phyloP scores from a whole-genome alignment of 2,888 invertebrate genomes.

The Apotomis betuletana region DNA sequence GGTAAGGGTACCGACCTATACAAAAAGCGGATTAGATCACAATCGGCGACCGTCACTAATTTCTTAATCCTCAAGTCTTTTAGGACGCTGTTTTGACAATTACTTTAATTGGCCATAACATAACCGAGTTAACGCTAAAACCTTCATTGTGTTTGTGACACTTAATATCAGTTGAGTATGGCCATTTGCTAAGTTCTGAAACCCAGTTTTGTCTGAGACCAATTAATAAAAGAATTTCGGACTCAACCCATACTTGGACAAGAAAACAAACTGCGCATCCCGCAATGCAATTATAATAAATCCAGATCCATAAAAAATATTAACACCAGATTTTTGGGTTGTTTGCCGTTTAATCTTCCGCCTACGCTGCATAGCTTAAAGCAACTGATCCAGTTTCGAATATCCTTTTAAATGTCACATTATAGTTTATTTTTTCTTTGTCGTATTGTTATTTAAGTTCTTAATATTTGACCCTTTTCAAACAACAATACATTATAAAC shows the following conservation, averaged over 20 bases:
- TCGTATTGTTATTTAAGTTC: not conserved
- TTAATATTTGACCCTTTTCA: not conserved
- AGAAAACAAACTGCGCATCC: slow-evolving; percentile 35
- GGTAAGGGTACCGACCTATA: not conserved
- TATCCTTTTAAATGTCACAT: slow-evolving; percentile 12
- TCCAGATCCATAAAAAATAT: slow-evolving; percentile 36
- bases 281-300: slow-evolving; percentile 37
- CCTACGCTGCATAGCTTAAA: slow-evolving; percentile 34
- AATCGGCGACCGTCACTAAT: not conserved
- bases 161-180: slow-evolving; percentile 15
- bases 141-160: slow-evolving; percentile 6
- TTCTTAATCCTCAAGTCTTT: not conserved
- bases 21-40: not conserved
- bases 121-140: slow-evolving; percentile 15
- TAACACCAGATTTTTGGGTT: slow-evolving; percentile 28
- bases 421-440: slow-evolving; percentile 12
- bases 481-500: not conserved
- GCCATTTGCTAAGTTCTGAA: slow-evolving; percentile 20
- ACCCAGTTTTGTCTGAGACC: slow-evolving; percentile 6
- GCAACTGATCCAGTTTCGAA: slow-evolving; percentile 36
- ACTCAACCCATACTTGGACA: slow-evolving; percentile 31
- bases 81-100: not conserved
- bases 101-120: slow-evolving; percentile 16
- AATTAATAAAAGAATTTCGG: slow-evolving; percentile 35
- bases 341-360: slow-evolving; percentile 35